phyloP scores from a whole-genome alignment of 1,140 invertebrate species.

The Drosophila melanogaster region Release_6_plus_ISO1_MT NT_033779.5:5415001-5415500 shows the following conservation, averaged over 20 bases:
- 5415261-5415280: too few relatives aligned
- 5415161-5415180: slow-evolving; percentile 23
- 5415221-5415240: slow-evolving; percentile 21
- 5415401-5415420: slow-evolving; percentile 87
- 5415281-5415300: background rate
- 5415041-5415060: slow-evolving; percentile 42
- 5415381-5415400: slow-evolving; percentile 88
- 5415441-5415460: slow-evolving; percentile 86
- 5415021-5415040: slow-evolving; percentile 78
- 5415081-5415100: slow-evolving; percentile 53
- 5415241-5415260: background rate
- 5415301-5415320: too few relatives aligned
- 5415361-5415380: slow-evolving; percentile 89
- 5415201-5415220: slow-evolving; percentile 7
- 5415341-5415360: slow-evolving; percentile 86
- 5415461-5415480: slow-evolving; percentile 86
- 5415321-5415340: too few relatives aligned
- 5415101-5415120: slow-evolving; percentile 57
- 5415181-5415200: background rate
- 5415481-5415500: slow-evolving; percentile 87
- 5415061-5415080: slow-evolving; percentile 55
- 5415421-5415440: slow-evolving; percentile 84
- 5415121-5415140: slow-evolving; percentile 57
- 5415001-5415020: slow-evolving; percentile 85
- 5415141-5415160: slow-evolving; percentile 44